A percentile compares a stretch with the other conserved stretches of the same genome.
Conservation (phyloP, 2,888 invertebrate genomes). For the Amphipyra berbera region DNA sequence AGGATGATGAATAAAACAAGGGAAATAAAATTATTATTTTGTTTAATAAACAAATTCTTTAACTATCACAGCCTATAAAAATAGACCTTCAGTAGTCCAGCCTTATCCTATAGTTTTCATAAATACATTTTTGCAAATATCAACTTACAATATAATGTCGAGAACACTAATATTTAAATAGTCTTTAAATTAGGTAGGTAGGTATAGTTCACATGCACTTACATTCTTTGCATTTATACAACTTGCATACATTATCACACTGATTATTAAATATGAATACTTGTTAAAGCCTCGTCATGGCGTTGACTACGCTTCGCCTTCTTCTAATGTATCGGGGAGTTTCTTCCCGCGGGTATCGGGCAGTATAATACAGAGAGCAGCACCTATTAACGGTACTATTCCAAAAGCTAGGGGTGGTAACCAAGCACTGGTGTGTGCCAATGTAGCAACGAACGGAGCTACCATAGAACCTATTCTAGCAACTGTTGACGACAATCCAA, state of each 20-base stretch:
- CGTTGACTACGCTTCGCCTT: slow-evolving; percentile 90
- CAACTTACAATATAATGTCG: slow-evolving; percentile 19
- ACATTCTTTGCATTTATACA: slow-evolving; percentile 29
- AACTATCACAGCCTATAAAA: slow-evolving; percentile 80
- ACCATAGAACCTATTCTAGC: slow-evolving; percentile 96
- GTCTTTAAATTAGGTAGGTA: slow-evolving; percentile 33
- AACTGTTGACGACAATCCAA: slow-evolving; percentile 95
- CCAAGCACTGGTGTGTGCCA: slow-evolving; percentile 89
- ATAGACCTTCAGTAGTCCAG: slow-evolving; percentile 63
- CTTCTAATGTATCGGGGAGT: slow-evolving; percentile 94
- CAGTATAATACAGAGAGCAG: slow-evolving; percentile 91
- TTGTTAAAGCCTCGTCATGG: slow-evolving; percentile 37
- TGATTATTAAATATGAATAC: slow-evolving; percentile 56
- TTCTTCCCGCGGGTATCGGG: slow-evolving; percentile 94
- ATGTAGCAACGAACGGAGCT: slow-evolving; percentile 95
- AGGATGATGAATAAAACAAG: slow-evolving; percentile 43
- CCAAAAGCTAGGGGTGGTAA: slow-evolving; percentile 94
- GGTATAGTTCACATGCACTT: slow-evolving; percentile 30
- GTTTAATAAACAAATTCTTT: slow-evolving; percentile 51
- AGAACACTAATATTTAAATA: slow-evolving; percentile 38
- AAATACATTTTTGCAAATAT: slow-evolving; percentile 38
- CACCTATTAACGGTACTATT: slow-evolving; percentile 91
- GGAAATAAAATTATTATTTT: slow-evolving; percentile 6
- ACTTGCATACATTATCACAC: slow-evolving; percentile 22
- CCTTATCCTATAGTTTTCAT: slow-evolving; percentile 28